These are phyloP conservation scores for Copidosoma floridanum DNA, from an alignment of 1,140 invertebrate genomes.

Conservation along the genomic window DNA sequence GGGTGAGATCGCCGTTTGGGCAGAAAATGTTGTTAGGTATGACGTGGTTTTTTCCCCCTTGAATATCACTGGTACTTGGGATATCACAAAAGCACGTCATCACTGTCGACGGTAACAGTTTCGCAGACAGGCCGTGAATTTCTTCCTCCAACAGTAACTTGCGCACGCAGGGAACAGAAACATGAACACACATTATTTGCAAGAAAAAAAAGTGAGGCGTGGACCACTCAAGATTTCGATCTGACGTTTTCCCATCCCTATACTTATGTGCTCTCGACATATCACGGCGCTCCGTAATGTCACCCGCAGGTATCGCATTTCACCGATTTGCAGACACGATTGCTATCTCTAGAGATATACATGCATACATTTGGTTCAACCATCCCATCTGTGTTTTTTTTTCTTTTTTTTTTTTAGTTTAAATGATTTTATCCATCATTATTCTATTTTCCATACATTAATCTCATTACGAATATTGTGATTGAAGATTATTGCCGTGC, in stretches of 20 bases:
- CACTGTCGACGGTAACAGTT: no score
- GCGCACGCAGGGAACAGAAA: no score
- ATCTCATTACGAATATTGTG: not conserved
- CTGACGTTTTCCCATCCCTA: slow-evolving; percentile 6
- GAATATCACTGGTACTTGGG: no score
- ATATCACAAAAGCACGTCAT: no score
- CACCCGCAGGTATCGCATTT: slow-evolving; percentile 25
- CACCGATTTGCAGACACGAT: slow-evolving; percentile 16
- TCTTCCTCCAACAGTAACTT: no score
- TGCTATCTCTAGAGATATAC: not conserved
- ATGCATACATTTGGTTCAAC: no score
- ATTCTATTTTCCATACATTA: not conserved
- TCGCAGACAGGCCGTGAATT: no score
- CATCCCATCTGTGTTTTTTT: not conserved
- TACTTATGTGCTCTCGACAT: slow-evolving; percentile 5
- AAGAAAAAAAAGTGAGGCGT: not conserved
- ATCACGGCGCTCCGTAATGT: slow-evolving; percentile 20
- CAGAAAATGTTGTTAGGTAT: no score
- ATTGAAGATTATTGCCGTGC: no score
- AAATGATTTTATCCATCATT: not conserved
- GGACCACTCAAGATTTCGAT: slow-evolving; percentile 1
- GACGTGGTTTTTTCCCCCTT: no score
- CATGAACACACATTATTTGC: no score
- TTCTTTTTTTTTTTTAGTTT: not conserved
- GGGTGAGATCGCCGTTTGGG: no score